Percentiles rank a stretch among this genome's conserved stretches.
These are phyloP conservation scores for Ooceraea biroi DNA, from an alignment of 1,140 invertebrate genomes.

Conservation along the genomic window DNA sequence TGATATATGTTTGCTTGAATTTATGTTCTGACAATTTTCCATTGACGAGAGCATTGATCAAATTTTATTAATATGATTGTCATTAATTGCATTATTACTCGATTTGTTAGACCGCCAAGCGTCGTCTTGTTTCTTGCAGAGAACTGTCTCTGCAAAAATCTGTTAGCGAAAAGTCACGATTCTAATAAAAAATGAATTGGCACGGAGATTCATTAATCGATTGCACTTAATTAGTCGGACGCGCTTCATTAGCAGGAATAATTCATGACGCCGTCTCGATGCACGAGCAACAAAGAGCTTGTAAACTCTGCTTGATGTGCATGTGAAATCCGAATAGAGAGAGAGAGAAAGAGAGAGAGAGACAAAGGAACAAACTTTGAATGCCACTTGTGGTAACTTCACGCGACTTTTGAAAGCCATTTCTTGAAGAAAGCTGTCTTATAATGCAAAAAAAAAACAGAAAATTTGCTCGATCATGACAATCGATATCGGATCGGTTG, in stretches of 20 bases:
- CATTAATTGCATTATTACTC: neutral
- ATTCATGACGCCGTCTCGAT: slow-evolving; percentile 40
- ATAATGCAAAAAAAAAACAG: neutral
- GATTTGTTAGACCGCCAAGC: neutral
- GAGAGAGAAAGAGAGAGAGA: neutral
- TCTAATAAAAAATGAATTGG: neutral
- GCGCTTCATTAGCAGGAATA: slow-evolving; percentile 33
- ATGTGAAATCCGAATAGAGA: neutral
- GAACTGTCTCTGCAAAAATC: no score
- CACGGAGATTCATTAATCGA: slow-evolving; percentile 5
- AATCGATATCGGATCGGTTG: neutral
- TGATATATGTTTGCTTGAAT: neutral
- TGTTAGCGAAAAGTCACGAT: neutral
- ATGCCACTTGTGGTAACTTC: no score
- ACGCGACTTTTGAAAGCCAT: no score
- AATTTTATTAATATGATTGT: neutral
- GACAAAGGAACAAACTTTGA: no score
- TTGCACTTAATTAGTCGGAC: slow-evolving; percentile 19
- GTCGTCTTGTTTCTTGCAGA: neutral
- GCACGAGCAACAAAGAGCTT: slow-evolving; percentile 6
- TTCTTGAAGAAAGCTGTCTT: neutral
- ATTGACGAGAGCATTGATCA: neutral
- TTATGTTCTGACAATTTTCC: neutral
- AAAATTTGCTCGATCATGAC: neutral
- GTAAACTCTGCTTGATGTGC: slow-evolving; percentile 9